Percentiles rank a stretch among this genome's conserved stretches.
These are phyloP conservation scores for Sturnus vulgaris DNA, from an alignment of 2,113 vertebrate species.

Conservation along the genomic window DNA sequence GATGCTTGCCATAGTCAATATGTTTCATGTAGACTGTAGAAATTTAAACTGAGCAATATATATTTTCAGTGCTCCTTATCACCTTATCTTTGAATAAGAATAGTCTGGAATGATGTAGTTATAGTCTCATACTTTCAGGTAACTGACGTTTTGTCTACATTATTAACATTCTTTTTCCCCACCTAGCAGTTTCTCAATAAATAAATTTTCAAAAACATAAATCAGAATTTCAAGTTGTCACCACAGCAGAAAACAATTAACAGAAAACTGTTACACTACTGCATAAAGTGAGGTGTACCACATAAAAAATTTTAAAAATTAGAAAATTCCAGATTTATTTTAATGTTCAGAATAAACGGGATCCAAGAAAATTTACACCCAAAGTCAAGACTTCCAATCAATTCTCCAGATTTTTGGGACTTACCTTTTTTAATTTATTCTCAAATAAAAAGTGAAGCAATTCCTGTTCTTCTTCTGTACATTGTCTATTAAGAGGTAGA, in stretches of 20 bases:
- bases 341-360: not conserved
- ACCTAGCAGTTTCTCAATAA: not conserved
- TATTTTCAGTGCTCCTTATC: not conserved
- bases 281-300: not conserved
- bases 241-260: not conserved
- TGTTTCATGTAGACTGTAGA: not conserved
- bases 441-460: constrained; percentile 95
- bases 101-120: not conserved
- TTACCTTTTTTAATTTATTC: constrained; percentile 97
- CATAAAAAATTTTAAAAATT: not conserved
- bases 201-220: not conserved
- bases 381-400: not conserved
- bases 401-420: not conserved
- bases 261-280: not conserved
- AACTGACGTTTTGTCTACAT: not conserved
- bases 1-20: not conserved
- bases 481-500: constrained; percentile 91
- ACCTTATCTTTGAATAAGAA: not conserved
- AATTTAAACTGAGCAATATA: not conserved
- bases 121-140: not conserved
- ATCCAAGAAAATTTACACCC: not conserved
- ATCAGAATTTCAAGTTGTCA: not conserved
- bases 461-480: constrained; percentile 90
- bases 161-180: not conserved
- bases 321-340: not conserved